Evolutionary conservation across 2,888 invertebrate species (phyloP).

Genomic region (Ischnura elegans): DNA sequence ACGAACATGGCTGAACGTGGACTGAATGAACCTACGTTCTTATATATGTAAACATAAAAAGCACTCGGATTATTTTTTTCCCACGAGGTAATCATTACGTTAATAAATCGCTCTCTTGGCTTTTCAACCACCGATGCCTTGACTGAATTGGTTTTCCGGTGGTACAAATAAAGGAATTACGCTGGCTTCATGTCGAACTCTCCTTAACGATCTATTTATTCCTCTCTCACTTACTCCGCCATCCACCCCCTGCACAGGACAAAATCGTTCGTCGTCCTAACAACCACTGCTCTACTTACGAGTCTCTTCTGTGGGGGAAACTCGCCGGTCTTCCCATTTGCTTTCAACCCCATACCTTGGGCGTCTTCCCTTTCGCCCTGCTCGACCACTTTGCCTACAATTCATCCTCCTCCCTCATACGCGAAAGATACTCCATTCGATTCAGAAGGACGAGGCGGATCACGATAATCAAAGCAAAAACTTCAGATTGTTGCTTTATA

Average conservation of each 20-base stretch:
- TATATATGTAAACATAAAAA: too few species aligned
- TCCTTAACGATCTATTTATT: constrained; percentile 16
- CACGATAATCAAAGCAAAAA: too few species aligned
- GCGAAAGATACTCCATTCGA: too few species aligned
- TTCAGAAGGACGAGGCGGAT: too few species aligned
- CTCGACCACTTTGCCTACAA: constrained; percentile 21
- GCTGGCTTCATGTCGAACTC: not conserved
- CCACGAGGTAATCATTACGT: too few species aligned
- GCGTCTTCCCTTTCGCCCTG: not conserved
- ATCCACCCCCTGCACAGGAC: not conserved
- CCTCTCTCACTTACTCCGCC: not conserved
- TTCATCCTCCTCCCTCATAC: not conserved
- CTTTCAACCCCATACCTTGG: not conserved
- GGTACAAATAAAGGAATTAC: not conserved
- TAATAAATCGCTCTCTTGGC: too few species aligned
- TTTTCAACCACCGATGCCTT: not conserved
- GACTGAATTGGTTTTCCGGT: not conserved
- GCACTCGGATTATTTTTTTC: too few species aligned
- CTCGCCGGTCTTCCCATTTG: not conserved
- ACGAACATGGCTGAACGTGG: too few species aligned
- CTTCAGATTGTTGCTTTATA: too few species aligned
- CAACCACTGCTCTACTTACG: not conserved
- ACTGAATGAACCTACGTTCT: too few species aligned
- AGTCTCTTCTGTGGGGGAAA: too few species aligned
- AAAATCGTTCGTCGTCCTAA: not conserved